phyloP scores from a whole-genome alignment of 1,140 invertebrate genomes.

The Chymomyza costata region DNA sequence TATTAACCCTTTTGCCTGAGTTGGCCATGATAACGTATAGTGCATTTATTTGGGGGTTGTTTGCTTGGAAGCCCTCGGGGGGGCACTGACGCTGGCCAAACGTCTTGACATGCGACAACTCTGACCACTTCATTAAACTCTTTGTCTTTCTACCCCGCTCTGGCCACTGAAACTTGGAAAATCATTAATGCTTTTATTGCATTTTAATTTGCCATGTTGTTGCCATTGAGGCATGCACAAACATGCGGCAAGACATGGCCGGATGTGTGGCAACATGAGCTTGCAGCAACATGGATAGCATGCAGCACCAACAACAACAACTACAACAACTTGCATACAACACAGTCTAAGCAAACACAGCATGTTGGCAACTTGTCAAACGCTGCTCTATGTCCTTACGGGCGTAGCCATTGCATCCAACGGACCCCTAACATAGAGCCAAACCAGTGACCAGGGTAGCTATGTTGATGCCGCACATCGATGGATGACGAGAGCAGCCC shows the following conservation, averaged over 20 bases:
- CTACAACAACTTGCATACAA: conserved; percentile 7
- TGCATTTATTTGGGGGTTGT: too few relatives aligned
- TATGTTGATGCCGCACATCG: background rate
- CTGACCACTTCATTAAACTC: conserved; percentile 51
- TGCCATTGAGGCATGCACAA: conserved; percentile 58
- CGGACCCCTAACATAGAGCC: conserved; percentile 7
- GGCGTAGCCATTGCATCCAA: conserved; percentile 1
- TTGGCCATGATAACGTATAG: too few relatives aligned
- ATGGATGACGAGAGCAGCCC: background rate
- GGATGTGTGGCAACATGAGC: conserved; percentile 34
- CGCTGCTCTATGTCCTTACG: conserved; percentile 19
- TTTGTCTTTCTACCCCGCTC: conserved; percentile 7
- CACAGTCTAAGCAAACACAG: background rate
- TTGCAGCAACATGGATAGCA: conserved; percentile 2
- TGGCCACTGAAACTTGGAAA: conserved; percentile 16
- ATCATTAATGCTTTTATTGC: conserved; percentile 69
- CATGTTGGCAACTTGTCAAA: conserved; percentile 64
- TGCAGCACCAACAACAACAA: conserved; percentile 2
- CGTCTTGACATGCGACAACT: conserved; percentile 3
- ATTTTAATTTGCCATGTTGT: conserved; percentile 69
- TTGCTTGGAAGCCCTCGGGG: conserved; percentile 6
- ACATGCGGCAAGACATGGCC: conserved; percentile 59
- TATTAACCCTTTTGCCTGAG: conserved; percentile 32
- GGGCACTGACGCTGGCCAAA: background rate
- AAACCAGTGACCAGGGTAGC: conserved; percentile 52